Percentiles rank a stretch among this genome's conserved stretches.
phyloP scores from a whole-genome alignment of 2,113 vertebrate species.

The Sitta europaea region DNA sequence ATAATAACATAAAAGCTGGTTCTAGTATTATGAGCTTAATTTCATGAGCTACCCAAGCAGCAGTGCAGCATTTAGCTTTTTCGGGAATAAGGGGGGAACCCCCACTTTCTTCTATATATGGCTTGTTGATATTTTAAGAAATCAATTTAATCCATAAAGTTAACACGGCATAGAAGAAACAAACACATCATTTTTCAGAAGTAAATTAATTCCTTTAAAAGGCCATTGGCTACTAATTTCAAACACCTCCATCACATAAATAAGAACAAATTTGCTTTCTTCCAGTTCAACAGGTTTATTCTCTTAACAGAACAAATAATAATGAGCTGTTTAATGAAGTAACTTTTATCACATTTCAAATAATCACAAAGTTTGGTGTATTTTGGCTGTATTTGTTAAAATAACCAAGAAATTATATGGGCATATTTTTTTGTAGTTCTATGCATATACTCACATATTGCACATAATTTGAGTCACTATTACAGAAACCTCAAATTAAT shows the following conservation, averaged over 20 bases:
- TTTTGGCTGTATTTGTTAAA: neutral
- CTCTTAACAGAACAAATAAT: conserved; percentile 23
- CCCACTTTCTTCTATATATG: neutral
- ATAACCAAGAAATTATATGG: neutral
- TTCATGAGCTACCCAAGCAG: neutral
- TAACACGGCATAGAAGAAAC: neutral
- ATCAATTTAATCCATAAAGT: conserved; percentile 33
- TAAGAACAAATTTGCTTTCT: conserved; percentile 12
- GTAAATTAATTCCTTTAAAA: conserved; percentile 58
- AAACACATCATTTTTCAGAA: neutral
- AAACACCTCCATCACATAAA: neutral
- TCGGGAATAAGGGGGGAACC: neutral
- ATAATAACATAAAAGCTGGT: conserved; percentile 2
- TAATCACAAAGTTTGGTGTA: neutral
- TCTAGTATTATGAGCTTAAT: neutral
- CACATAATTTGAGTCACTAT: neutral
- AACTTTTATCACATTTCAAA: conserved; percentile 13
- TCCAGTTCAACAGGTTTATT: conserved; percentile 27
- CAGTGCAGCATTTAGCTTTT: neutral
- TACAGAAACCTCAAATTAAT: conserved; percentile 14
- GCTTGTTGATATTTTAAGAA: conserved; percentile 30
- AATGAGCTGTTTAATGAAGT: conserved; percentile 8
- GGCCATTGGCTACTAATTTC: neutral
- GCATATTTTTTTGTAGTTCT: neutral
- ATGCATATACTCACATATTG: neutral